These are phyloP conservation scores for Paraescarpia echinospica DNA, from an alignment of 1,140 invertebrate genomes.

Conservation along the genomic window DNA sequence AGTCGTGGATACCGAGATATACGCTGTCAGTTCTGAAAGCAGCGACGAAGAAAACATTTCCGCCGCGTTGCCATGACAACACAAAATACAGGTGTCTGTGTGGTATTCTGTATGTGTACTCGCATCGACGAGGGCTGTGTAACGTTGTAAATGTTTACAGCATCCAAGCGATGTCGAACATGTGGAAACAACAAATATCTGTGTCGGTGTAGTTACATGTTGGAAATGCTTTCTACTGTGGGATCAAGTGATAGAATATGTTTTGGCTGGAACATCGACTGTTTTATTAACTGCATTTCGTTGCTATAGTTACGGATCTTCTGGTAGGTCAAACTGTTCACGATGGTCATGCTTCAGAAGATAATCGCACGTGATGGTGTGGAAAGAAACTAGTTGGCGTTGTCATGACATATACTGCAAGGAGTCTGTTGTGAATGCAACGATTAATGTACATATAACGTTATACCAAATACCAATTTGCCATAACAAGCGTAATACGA, in stretches of 20 bases:
- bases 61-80: not conserved
- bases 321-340: not conserved
- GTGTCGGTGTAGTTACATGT: too few species aligned
- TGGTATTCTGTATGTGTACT: not conserved
- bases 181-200: too few species aligned
- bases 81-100: not conserved
- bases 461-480: too few species aligned
- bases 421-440: not conserved
- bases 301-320: not conserved
- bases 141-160: not conserved
- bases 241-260: not conserved
- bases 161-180: not conserved
- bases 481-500: not conserved
- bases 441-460: not conserved
- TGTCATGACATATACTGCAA: not conserved
- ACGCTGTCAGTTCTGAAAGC: not conserved
- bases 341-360: not conserved
- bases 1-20: not conserved
- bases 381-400: not conserved
- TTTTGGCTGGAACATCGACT: not conserved
- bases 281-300: not conserved
- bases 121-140: not conserved
- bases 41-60: not conserved
- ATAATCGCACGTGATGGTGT: not conserved
- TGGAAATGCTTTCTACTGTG: not conserved